Evolutionary conservation across 1,140 invertebrate genomes (phyloP).

Genomic region (Planococcus citri): DNA sequence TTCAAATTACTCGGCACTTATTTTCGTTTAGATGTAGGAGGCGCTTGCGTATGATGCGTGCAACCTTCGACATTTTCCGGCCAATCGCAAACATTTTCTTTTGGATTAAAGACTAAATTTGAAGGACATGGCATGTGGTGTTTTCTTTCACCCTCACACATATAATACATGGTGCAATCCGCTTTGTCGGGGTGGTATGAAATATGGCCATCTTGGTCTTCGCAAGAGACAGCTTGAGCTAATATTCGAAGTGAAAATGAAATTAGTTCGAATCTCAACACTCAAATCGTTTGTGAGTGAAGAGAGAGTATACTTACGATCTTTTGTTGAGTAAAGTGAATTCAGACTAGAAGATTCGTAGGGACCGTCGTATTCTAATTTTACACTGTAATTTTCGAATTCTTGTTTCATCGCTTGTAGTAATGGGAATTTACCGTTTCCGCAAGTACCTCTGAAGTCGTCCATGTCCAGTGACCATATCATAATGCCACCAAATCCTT

Average conservation of each 20-base stretch:
- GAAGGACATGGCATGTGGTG: constrained; percentile 93
- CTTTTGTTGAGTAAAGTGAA: constrained; percentile 68
- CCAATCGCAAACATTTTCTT: constrained; percentile 92
- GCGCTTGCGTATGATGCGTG: constrained; percentile 63
- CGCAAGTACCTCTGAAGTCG: constrained; percentile 80
- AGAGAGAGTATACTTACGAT: constrained; percentile 52
- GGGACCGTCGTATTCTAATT: constrained; percentile 73
- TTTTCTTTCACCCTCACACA: constrained; percentile 87
- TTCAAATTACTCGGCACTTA: not conserved
- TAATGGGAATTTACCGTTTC: constrained; percentile 77
- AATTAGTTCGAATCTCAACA: constrained; percentile 18
- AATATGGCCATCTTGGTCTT: constrained; percentile 85
- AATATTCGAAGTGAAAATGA: constrained; percentile 28
- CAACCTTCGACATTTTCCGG: constrained; percentile 87
- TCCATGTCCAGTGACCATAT: constrained; percentile 95
- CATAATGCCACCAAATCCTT: constrained; percentile 94
- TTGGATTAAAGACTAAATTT: constrained; percentile 83
- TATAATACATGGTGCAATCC: constrained; percentile 90
- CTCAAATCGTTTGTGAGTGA: constrained; percentile 2
- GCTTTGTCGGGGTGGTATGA: constrained; percentile 80
- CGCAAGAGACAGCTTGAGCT: constrained; percentile 80
- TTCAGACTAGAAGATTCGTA: constrained; percentile 57
- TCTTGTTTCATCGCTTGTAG: constrained; percentile 77
- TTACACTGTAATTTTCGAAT: constrained; percentile 66
- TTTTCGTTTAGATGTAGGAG: constrained; percentile 40